A percentile compares a stretch with the other conserved stretches of the same genome.
phyloP scores from a whole-genome alignment of 2,113 vertebrate species.

The Percina caprodes region DNA sequence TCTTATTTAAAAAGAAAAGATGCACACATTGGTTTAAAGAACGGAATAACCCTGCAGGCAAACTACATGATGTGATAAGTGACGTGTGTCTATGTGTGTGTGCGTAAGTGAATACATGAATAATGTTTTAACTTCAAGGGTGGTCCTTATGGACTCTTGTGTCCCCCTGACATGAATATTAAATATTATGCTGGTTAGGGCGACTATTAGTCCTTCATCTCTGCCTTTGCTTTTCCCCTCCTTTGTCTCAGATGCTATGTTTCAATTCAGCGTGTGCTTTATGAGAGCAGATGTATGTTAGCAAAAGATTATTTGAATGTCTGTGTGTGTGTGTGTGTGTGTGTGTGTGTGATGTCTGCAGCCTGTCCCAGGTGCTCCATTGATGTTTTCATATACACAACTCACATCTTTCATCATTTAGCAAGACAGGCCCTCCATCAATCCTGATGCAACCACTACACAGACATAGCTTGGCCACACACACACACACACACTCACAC shows the following conservation, averaged over 20 bases:
- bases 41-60: conserved; percentile 18
- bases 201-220: conserved; percentile 54
- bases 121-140: conserved; percentile 44
- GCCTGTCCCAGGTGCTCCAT: conserved; percentile 52
- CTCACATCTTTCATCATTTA: conserved; percentile 65
- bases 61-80: conserved; percentile 4
- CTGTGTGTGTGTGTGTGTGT: conserved; percentile 9
- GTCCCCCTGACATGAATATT: conserved; percentile 62
- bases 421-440: conserved; percentile 56
- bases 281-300: too few relatives aligned
- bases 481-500: conserved; percentile 4
- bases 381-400: conserved; percentile 58
- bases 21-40: background rate
- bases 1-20: conserved; percentile 30
- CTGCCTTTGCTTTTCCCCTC: conserved; percentile 4
- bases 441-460: conserved; percentile 29
- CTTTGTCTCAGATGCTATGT: background rate
- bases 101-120: conserved; percentile 47
- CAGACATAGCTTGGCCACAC: background rate
- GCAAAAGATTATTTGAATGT: background rate
- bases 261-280: background rate
- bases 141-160: conserved; percentile 46
- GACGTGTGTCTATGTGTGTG: conserved; percentile 17
- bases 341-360: conserved; percentile 29
- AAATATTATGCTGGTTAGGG: conserved; percentile 50